A percentile compares a stretch with the other conserved stretches of the same genome.
Conservation (phyloP, 2,797 vertebrate genomes). For the Lateolabrax maculatus region DNA sequence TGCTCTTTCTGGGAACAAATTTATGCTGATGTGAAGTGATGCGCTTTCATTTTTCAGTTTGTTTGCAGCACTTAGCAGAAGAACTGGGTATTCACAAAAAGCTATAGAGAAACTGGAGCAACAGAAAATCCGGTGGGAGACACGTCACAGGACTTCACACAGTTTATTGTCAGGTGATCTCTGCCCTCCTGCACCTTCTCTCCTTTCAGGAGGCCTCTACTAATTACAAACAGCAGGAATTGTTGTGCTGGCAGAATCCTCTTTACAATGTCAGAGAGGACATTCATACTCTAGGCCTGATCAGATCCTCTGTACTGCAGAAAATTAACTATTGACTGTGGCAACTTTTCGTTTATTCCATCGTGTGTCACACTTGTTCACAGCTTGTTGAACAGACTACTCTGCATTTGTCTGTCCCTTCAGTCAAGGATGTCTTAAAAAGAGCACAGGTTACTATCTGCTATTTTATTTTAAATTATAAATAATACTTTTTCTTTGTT, state of each 20-base stretch:
- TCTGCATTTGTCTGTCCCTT: no score
- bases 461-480: neutral
- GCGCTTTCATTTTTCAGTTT: neutral
- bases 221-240: slow-evolving; percentile 37
- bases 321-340: neutral
- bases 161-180: slow-evolving; percentile 30
- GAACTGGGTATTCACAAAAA: neutral
- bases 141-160: neutral
- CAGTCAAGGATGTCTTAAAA: neutral
- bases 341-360: neutral
- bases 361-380: no score
- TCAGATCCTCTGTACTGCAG: neutral
- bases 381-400: no score
- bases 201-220: neutral
- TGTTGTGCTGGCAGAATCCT: slow-evolving; percentile 31
- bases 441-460: neutral
- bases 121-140: neutral
- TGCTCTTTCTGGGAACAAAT: neutral
- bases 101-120: neutral
- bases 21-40: no score
- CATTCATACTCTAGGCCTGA: neutral
- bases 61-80: neutral
- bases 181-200: neutral
- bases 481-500: neutral
- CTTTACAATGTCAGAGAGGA: slow-evolving; percentile 28